Percentiles rank a stretch among this genome's conserved stretches.
Evolutionary conservation across 2,113 vertebrate genomes (phyloP).

Genomic region (Erinaceus europaeus): DNA sequence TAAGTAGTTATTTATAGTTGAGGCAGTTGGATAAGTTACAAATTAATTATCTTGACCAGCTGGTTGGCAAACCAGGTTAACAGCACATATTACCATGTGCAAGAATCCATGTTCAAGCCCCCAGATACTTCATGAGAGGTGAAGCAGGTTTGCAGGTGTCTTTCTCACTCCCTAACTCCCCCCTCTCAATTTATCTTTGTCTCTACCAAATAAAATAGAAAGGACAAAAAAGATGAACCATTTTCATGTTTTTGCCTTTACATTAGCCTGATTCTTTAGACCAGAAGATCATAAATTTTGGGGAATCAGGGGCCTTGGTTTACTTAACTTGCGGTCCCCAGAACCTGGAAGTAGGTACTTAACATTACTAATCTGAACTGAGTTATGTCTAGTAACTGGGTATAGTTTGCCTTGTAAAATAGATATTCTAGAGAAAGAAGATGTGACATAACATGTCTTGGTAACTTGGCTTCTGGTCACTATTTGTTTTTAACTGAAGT

Average conservation of each 20-base stretch:
- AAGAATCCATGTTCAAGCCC: too few species aligned
- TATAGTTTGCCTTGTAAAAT: background rate
- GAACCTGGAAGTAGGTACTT: background rate
- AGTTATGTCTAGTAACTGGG: background rate
- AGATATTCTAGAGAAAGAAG: background rate
- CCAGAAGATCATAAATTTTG: background rate
- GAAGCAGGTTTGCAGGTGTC: too few species aligned
- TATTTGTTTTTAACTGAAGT: background rate
- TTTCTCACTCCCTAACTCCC: too few species aligned
- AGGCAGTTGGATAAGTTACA: too few species aligned
- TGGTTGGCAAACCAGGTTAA: too few species aligned
- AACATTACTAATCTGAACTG: background rate
- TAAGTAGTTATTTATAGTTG: too few species aligned
- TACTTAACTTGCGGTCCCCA: background rate
- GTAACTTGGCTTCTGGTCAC: background rate
- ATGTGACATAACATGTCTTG: background rate
- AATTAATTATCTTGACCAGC: too few species aligned
- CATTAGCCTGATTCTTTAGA: background rate
- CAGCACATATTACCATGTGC: too few species aligned
- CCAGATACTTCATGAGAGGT: too few species aligned
- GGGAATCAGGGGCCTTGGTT: background rate
- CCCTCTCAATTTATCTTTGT: too few species aligned
- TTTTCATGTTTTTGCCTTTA: background rate
- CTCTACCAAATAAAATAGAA: too few species aligned
- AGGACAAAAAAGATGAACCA: too few species aligned